Base-by-base conservation (phyloP, 2,888 invertebrate species). In the Lithodes maja region DNA sequence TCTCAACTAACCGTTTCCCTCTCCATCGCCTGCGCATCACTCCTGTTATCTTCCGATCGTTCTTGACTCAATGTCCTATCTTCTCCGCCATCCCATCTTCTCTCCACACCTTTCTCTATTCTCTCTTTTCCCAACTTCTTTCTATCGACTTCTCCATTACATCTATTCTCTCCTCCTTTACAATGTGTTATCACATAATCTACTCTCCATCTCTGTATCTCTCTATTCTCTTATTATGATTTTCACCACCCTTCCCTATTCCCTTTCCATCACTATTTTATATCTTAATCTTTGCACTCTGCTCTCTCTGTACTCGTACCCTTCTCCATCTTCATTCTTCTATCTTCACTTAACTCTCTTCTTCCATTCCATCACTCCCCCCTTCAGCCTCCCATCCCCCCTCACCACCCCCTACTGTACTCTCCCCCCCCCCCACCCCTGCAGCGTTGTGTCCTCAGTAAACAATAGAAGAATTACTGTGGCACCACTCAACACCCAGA, bases 121-220 rank as follows among this genome's bases (percentile, higher is more conserved):
- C 33, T 33, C 33, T 33, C 33, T 33, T 33, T 33, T 33, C 33
- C 33, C 33, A 33, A 33, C 33, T 33, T 33, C 33, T 33, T 33
- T 33, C 0, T 33, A 33, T 33, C 33, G 33, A 33, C 33, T 33
- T 33, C 33, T 33, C 33, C 33, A 33, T 33, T 33, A 33, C 33
- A 33, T 33, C 33, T 33, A 33, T 33, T 33, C 33, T 33, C 33
- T 33, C 33, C 33, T 33, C 33, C 33, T 33, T 33, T 33, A 33
- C 33, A 33, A 33, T 33, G 33, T 33, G 33, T 33, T 33, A 33
- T 33, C 33, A 33, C 33, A 33, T 33, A 33, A 33, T 74, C 74
- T 74, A 7, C n/a, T n/a, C 74, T 74, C 5, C 74, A 74, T 74
- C 74, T 74, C n/a, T 74, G n/a, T 5, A 74, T 33, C 74, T n/a